Base-by-base conservation (phyloP, 2,888 invertebrate genomes). In the Tetanocera ferruginea region DNA sequence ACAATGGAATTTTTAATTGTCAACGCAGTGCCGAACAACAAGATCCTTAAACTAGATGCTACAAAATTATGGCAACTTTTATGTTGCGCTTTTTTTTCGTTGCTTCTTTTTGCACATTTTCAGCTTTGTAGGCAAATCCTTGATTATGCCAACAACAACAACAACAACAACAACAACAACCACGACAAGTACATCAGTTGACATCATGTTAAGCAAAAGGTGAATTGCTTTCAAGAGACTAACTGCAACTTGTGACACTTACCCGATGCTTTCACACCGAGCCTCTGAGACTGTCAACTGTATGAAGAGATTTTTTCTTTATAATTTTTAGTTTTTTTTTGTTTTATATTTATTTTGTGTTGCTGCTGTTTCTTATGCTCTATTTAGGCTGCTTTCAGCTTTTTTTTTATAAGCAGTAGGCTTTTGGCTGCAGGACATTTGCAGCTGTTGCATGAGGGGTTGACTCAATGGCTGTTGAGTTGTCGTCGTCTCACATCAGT, bases 1-100 rank as follows among this genome's bases (percentile, higher is more conserved):
- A 74, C 74, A 74, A 74, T 31, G 28, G 74, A 74, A 66, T 74
- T 74, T 74, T 74, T 74, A 74, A 74, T 74, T 74, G 74, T 74
- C 52, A 74, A 74, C 74, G 25, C 25, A 34, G 34, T 25, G 37
- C 14, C 57, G 31, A 34, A 57, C 14, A 57, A 37, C 34, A 51
- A 49, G 11, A 25, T 43, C 19, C 49, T 19, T 23, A 34, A 31
- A n/a, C 19, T 9, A 19, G 34, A 34, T 66, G 66, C 31, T 37
- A 37, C 23, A 25, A 34, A 66, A 37, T 66, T 31, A 66, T 19
- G 11, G 66, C 37, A 66, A 37, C 66, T 66, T 66, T 66, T 66
- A 43, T 66, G 66, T 19, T 66, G 66, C 66, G 43, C 66, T 66
- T 66, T 66, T 31, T 31, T 37, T 31, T 37, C 8, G 9, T 19